These are phyloP conservation scores for Drosophila arizonae DNA, from an alignment of 1,140 invertebrate genomes.

Conservation along the genomic window DNA sequence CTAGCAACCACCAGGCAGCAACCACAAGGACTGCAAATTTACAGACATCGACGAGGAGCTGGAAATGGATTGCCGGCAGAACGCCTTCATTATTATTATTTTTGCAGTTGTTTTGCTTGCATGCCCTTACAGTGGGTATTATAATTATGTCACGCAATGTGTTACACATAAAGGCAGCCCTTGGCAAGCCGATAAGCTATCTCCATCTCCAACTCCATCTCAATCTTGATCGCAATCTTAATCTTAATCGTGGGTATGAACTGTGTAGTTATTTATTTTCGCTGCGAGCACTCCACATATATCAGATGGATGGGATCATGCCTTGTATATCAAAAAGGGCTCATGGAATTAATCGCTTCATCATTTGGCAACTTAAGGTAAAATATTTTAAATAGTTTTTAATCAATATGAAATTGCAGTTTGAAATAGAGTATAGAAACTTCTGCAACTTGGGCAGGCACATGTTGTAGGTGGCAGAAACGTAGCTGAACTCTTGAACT, in stretches of 20 bases:
- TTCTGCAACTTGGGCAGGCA: background rate
- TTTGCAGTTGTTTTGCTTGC: slow-evolving; percentile 21
- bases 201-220: background rate
- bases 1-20: slow-evolving; percentile 18
- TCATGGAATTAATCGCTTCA: background rate
- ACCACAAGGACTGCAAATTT: slow-evolving; percentile 37
- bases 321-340: background rate
- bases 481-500: slow-evolving; percentile 58
- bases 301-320: background rate
- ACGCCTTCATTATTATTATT: slow-evolving; percentile 64
- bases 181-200: slow-evolving; percentile 1
- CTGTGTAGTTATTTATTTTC: background rate
- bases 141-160: slow-evolving; percentile 16
- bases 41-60: slow-evolving; percentile 14
- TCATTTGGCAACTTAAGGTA: background rate
- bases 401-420: background rate
- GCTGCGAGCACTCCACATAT: background rate
- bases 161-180: slow-evolving; percentile 4
- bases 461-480: slow-evolving; percentile 52
- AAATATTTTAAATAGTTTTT: too few relatives aligned
- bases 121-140: slow-evolving; percentile 15
- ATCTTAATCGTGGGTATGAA: slow-evolving; percentile 3
- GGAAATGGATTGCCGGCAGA: slow-evolving; percentile 61
- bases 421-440: background rate
- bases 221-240: background rate